Conservation (phyloP, 2,797 vertebrate species). For the Sebastes wilsoni region DNA sequence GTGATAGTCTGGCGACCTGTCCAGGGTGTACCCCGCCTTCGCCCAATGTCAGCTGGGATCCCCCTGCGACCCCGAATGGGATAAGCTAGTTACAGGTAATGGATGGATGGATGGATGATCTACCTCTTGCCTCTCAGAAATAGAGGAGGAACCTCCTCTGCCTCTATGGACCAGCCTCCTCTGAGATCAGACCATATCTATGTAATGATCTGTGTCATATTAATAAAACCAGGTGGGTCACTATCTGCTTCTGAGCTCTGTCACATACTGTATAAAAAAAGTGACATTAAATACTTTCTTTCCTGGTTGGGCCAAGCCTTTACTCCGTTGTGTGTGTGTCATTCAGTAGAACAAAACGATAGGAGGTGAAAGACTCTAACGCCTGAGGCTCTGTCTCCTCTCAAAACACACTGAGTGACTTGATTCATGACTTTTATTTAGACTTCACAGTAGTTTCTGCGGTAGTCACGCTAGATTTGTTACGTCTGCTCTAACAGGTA, state of each 20-base stretch:
- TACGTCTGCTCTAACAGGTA: neutral
- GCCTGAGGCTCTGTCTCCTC: conserved; percentile 14
- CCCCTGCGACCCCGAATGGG: too few species aligned
- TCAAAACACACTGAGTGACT: neutral
- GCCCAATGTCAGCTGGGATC: too few species aligned
- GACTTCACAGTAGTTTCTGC: neutral
- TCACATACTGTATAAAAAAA: neutral
- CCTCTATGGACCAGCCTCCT: too few species aligned
- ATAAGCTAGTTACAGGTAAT: too few species aligned
- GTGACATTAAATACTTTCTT: neutral
- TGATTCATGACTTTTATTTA: neutral
- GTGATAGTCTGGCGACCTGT: too few species aligned
- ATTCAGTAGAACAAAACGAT: conserved; percentile 12
- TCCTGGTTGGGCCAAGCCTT: neutral
- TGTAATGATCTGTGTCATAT: neutral
- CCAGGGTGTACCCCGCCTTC: too few species aligned
- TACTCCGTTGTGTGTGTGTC: conserved; percentile 12
- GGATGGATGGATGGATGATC: too few species aligned
- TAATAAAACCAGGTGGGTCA: neutral
- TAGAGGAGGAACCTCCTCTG: too few species aligned
- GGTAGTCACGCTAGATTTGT: neutral
- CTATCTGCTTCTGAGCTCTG: neutral
- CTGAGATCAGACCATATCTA: neutral
- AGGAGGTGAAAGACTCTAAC: neutral
- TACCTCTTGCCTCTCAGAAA: too few species aligned